Evolutionary conservation across 2,888 invertebrate species (phyloP).

Genomic region (Anorthoa munda): DNA sequence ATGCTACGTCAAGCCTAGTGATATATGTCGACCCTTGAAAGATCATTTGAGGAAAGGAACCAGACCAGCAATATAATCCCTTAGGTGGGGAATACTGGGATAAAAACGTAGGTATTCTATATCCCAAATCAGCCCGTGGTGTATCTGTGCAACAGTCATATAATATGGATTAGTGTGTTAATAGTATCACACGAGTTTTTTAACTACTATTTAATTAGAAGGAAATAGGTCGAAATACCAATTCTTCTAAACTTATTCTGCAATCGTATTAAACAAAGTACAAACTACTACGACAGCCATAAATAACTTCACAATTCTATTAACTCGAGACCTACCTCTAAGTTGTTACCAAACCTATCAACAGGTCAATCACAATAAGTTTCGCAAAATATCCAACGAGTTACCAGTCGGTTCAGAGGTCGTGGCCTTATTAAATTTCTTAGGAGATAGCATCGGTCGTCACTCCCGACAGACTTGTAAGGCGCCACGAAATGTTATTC

Average conservation of each 20-base stretch:
- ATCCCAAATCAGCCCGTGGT: not conserved
- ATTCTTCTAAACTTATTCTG: not conserved
- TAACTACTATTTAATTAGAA: no score
- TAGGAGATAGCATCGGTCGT: slow-evolving; percentile 74
- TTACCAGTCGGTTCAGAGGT: slow-evolving; percentile 70
- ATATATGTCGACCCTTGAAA: not conserved
- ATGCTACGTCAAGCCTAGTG: not conserved
- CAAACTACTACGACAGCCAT: not conserved
- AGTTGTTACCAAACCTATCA: slow-evolving; percentile 36
- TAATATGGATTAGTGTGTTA: no score
- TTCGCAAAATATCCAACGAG: slow-evolving; percentile 64
- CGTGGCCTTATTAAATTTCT: slow-evolving; percentile 77
- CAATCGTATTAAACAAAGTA: not conserved
- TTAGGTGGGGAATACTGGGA: not conserved
- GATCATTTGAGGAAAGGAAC: not conserved
- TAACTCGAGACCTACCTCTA: slow-evolving; percentile 4
- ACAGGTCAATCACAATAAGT: slow-evolving; percentile 56
- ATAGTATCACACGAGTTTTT: no score
- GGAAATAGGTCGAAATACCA: not conserved
- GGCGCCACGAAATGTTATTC: slow-evolving; percentile 73
- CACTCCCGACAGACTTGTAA: slow-evolving; percentile 61
- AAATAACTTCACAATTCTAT: slow-evolving; percentile 18
- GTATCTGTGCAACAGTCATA: no score
- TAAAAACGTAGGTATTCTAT: not conserved
- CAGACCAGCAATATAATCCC: not conserved